Conservation (phyloP, 2,113 vertebrate genomes). For the Triplophysa siluroides region DNA sequence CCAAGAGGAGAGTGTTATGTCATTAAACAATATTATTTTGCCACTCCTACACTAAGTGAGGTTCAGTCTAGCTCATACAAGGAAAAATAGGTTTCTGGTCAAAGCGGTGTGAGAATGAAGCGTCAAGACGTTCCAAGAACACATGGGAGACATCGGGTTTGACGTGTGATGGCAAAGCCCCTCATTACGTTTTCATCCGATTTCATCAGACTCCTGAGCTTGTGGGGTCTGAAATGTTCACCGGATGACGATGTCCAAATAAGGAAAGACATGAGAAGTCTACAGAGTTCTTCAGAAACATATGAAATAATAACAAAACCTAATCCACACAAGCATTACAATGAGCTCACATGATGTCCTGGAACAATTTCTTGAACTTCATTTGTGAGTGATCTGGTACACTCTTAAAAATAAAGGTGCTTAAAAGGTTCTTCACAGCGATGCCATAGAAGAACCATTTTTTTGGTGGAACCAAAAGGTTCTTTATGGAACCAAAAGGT, state of each 20-base stretch:
- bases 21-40: slow-evolving; percentile 53
- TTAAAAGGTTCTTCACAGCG: no score
- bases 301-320: slow-evolving; percentile 11
- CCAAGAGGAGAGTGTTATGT: slow-evolving; percentile 36
- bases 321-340: slow-evolving; percentile 34
- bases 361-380: not conserved
- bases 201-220: slow-evolving; percentile 7
- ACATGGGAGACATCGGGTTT: slow-evolving; percentile 12
- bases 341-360: slow-evolving; percentile 26
- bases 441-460: no score
- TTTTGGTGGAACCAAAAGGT: no score
- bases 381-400: not conserved
- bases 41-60: slow-evolving; percentile 40
- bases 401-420: no score
- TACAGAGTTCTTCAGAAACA: slow-evolving; percentile 3
- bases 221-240: slow-evolving; percentile 34
- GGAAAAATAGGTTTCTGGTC: slow-evolving; percentile 26
- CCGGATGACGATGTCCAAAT: slow-evolving; percentile 33
- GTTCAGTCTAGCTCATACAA: slow-evolving; percentile 22
- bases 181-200: slow-evolving; percentile 40
- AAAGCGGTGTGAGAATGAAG: slow-evolving; percentile 21
- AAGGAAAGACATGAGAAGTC: slow-evolving; percentile 6
- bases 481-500: no score
- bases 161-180: slow-evolving; percentile 23
- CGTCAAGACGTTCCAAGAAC: not conserved